phyloP scores from a whole-genome alignment of 2,888 invertebrate species.

The Nasonia oneida region DNA sequence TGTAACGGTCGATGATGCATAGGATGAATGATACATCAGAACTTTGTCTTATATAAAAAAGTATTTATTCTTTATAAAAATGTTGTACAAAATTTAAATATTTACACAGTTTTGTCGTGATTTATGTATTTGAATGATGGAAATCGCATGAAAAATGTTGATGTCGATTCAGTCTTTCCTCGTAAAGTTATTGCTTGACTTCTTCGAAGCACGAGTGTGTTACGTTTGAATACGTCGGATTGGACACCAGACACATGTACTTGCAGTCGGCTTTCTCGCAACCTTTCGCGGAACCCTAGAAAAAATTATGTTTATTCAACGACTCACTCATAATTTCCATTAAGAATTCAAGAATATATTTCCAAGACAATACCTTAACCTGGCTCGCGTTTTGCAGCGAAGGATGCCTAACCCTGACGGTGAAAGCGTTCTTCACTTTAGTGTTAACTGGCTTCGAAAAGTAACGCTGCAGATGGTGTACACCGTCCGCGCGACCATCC shows the following conservation, averaged over 20 bases:
- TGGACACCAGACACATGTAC: background rate
- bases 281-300: background rate
- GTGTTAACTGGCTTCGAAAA: background rate
- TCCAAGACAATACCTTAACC: background rate
- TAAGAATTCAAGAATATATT: background rate
- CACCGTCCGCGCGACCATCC: background rate
- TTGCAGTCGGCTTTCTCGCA: background rate
- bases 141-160: too few relatives aligned
- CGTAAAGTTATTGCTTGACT: too few relatives aligned
- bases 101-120: too few relatives aligned
- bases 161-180: too few relatives aligned
- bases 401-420: background rate
- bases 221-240: conserved; percentile 1
- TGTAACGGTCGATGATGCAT: too few relatives aligned
- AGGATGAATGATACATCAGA: too few relatives aligned
- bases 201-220: background rate
- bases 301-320: background rate
- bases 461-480: background rate
- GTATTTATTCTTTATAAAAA: too few relatives aligned
- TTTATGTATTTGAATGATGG: too few relatives aligned
- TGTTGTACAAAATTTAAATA: too few relatives aligned
- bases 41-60: too few relatives aligned
- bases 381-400: background rate
- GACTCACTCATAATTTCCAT: background rate
- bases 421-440: background rate